These are phyloP conservation scores for Oophaga pumilio DNA, from an alignment of 2,113 vertebrate species.

Conservation along the genomic window DNA sequence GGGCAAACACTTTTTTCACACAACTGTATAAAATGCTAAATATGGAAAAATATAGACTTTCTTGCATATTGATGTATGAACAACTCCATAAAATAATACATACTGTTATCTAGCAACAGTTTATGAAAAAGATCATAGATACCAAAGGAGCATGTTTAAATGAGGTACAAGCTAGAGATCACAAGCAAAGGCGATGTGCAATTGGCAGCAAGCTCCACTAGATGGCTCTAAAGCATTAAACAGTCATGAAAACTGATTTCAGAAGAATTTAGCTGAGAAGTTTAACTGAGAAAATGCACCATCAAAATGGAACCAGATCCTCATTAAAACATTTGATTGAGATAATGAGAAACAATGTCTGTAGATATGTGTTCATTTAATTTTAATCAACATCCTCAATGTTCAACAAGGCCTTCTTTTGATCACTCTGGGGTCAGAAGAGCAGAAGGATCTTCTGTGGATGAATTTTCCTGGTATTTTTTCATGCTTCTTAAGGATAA, in stretches of 20 bases:
- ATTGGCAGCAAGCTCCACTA: neutral
- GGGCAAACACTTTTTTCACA: no score
- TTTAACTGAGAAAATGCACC: neutral
- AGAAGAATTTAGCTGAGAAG: neutral
- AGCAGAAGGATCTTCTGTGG: neutral
- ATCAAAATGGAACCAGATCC: neutral
- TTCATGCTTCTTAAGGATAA: neutral
- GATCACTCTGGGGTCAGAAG: neutral
- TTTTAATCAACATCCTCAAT: slow-evolving; percentile 12
- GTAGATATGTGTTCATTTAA: neutral
- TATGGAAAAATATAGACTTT: neutral
- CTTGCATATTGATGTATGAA: neutral
- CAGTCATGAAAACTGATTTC: neutral
- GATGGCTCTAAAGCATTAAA: slow-evolving; percentile 4
- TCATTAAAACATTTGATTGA: slow-evolving; percentile 9
- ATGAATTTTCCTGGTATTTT: neutral
- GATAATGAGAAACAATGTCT: slow-evolving; percentile 10
- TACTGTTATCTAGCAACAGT: neutral
- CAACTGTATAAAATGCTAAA: no score
- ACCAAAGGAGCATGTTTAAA: neutral
- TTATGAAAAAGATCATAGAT: neutral
- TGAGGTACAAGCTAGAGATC: neutral
- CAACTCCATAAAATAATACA: neutral
- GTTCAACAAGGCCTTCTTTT: neutral
- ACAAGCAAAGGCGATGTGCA: neutral